Percentiles rank a stretch among this genome's conserved stretches.
Evolutionary conservation across 2,888 invertebrate genomes (phyloP).

Genomic region (Trileptium ribeirensis): DNA sequence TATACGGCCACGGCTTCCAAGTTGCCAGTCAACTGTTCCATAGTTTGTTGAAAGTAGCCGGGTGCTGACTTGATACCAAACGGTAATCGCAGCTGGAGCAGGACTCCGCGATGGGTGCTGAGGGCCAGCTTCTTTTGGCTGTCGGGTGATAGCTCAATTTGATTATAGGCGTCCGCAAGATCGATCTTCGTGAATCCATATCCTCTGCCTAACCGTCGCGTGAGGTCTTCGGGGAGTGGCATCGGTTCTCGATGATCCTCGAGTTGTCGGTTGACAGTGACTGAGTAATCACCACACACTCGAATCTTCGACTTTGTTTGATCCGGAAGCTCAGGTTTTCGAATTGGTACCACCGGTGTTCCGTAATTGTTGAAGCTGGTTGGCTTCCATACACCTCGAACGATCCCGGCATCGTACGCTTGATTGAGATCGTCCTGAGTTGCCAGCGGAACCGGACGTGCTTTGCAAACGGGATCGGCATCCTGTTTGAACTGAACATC

Average conservation of each 20-base stretch:
- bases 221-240: constrained; percentile 1
- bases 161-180: constrained; percentile 8
- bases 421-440: not conserved
- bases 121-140: constrained; percentile 15
- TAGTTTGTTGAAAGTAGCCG: constrained; percentile 28
- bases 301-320: constrained; percentile 2
- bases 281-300: not conserved
- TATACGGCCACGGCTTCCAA: constrained; percentile 24
- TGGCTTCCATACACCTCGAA: not conserved
- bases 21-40: constrained; percentile 25
- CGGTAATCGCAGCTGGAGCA: constrained; percentile 23
- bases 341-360: constrained; percentile 10
- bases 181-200: not conserved
- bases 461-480: not conserved
- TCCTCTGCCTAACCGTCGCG: not conserved
- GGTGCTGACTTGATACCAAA: constrained; percentile 22
- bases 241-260: constrained; percentile 1
- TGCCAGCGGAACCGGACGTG: not conserved
- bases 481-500: not conserved
- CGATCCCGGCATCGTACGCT: not conserved
- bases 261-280: constrained; percentile 3
- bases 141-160: not conserved
- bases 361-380: not conserved
- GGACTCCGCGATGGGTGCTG: constrained; percentile 25
- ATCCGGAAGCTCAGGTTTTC: not conserved